These are phyloP conservation scores for Clitarchus hookeri DNA, from an alignment of 2,888 invertebrate species.

Conservation along the genomic window DNA sequence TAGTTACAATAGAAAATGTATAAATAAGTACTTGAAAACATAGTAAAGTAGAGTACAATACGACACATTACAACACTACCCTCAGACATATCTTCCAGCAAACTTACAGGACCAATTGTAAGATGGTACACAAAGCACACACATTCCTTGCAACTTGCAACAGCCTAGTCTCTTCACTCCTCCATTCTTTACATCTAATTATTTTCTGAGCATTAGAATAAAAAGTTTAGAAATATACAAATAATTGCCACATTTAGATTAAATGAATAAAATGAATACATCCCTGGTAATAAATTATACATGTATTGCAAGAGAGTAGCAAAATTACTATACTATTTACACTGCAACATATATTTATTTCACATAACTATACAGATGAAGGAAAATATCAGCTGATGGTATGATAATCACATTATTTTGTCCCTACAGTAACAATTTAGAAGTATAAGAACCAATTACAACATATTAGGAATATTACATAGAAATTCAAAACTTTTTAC, in stretches of 20 bases:
- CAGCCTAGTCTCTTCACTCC: neutral
- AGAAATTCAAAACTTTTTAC: neutral
- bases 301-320: neutral
- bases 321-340: neutral
- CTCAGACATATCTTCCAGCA: neutral
- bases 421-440: neutral
- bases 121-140: neutral
- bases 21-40: neutral
- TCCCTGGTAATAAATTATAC: conserved; percentile 6
- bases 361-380: neutral
- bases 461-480: neutral
- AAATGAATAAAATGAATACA: neutral
- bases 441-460: neutral
- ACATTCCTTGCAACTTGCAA: neutral
- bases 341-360: neutral
- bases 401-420: neutral
- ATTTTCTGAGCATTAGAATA: neutral
- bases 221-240: neutral
- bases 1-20: neutral
- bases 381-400: neutral
- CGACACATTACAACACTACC: neutral
- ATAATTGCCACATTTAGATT: neutral
- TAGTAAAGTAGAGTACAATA: neutral
- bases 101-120: neutral
- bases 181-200: conserved; percentile 1